Base-by-base conservation (phyloP, 2,113 vertebrate genomes). In the Podarcis cretensis region DNA sequence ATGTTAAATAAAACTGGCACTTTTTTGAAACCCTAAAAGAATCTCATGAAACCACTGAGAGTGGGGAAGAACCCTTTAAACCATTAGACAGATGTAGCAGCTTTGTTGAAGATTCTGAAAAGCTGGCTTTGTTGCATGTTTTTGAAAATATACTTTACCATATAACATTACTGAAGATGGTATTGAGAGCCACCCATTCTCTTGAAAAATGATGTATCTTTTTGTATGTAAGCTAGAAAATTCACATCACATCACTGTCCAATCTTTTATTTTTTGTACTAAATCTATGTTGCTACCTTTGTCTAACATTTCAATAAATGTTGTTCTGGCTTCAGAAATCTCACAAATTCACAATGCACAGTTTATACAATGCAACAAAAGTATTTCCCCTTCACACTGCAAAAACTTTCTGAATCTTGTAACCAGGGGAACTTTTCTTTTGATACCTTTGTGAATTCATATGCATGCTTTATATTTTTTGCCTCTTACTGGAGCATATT, bases 301-400 rank as follows among this genome's bases (percentile, higher is more conserved):
- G 87, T 86, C 40, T 35, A 90, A 69, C 83, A 93, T 30, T 71
- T 83, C 25, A 30, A 71, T 54, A 71, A 43, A 83, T 87, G 48
- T 74, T 91, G 8, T 57, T 85, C 86, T 85, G 25, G 83, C 82
- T 85, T 83, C 1, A 90, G 87, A 86, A 3, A 8, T 43, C 48
- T 77, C 30, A 83, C 21, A 91, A 89, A 89, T 59, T 86, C 18
- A 86, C 81, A 23, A 13, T 89, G 54, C 65, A 84, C 71, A 63
- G 13, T 40, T 89, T 83, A 78, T 35, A 71, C 3, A 3, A 2
- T 74, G 18, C 10, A 90, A 59, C 25, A 73, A 2, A 25, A 93
- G 88, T 30, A 27, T 66, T 10, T 20, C 14, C 13, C 5, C 30
- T 73, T 66, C 5, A 37, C 54, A 77, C 43, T 69, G 78, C 18